Evolutionary conservation across 2,113 vertebrate genomes (phyloP).

Genomic region (Stigmatopora argus): DNA sequence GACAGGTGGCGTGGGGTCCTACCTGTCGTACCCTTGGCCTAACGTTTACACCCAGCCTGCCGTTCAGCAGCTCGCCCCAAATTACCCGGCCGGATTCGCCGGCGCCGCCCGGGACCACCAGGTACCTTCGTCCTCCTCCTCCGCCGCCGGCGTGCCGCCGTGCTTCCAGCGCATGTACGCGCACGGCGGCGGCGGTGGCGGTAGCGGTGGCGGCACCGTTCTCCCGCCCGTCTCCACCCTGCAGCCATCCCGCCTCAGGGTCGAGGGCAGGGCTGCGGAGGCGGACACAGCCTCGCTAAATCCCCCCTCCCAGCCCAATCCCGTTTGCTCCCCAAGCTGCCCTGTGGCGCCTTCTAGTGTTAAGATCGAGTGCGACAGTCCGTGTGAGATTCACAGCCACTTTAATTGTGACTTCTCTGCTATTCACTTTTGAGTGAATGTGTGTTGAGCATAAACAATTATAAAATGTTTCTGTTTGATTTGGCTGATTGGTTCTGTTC

Average conservation of each 20-base stretch:
- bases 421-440: conserved; percentile 65
- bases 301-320: conserved; percentile 24
- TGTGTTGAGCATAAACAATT: background rate
- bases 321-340: conserved; percentile 9
- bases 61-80: conserved; percentile 47
- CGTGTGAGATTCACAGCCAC: conserved; percentile 55
- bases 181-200: background rate
- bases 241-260: conserved; percentile 32
- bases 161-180: conserved; percentile 40
- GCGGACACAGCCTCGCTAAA: conserved; percentile 24
- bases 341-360: conserved; percentile 48
- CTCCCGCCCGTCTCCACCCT: conserved; percentile 54
- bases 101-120: conserved; percentile 35
- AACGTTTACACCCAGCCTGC: conserved; percentile 60
- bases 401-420: conserved; percentile 74
- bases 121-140: conserved; percentile 36
- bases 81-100: conserved; percentile 24
- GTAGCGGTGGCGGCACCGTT: background rate
- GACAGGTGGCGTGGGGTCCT: conserved; percentile 53
- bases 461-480: background rate
- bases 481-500: conserved; percentile 5
- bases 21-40: conserved; percentile 67
- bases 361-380: conserved; percentile 64
- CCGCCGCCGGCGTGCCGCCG: conserved; percentile 33
- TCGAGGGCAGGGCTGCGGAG: conserved; percentile 32